Evolutionary conservation across 1,140 invertebrate genomes (phyloP).

Genomic region (Cydia splendana): DNA sequence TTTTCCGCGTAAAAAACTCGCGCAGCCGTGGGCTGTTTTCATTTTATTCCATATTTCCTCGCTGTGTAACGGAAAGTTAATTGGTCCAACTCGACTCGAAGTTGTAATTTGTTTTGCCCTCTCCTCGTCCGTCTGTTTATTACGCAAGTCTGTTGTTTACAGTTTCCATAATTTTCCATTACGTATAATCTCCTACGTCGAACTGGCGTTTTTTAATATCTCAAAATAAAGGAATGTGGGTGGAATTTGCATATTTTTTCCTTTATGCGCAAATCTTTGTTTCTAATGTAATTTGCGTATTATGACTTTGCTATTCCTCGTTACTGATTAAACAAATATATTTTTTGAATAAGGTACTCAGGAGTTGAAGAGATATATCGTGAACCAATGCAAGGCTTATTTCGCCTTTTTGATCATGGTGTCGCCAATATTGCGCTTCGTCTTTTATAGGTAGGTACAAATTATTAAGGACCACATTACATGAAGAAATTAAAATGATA

Average conservation of each 20-base stretch:
- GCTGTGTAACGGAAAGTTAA: constrained; percentile 75
- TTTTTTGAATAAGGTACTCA: no score
- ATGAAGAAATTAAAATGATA: not conserved
- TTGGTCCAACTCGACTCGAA: constrained; percentile 73
- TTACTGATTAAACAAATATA: no score
- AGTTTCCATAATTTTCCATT: constrained; percentile 52
- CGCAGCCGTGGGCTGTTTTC: constrained; percentile 67
- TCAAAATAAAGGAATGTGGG: not conserved
- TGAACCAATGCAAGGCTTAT: no score
- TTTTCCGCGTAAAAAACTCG: constrained; percentile 68
- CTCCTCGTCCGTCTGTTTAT: constrained; percentile 68
- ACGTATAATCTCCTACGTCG: constrained; percentile 14
- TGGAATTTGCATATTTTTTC: constrained; percentile 5
- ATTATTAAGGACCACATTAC: not conserved
- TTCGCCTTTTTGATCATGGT: no score
- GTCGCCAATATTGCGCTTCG: no score
- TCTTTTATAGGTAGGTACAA: no score
- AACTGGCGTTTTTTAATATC: constrained; percentile 13
- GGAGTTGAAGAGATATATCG: no score
- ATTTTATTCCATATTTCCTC: constrained; percentile 77
- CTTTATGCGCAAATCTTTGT: not conserved
- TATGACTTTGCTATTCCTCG: not conserved
- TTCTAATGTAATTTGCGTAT: not conserved
- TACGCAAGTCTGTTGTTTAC: constrained; percentile 60
- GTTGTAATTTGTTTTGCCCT: constrained; percentile 75